Evolutionary conservation across 2,797 vertebrate species (phyloP), one percentile per base, ranked within the genome.

Genomic region (Sphenodon punctatus): DNA sequence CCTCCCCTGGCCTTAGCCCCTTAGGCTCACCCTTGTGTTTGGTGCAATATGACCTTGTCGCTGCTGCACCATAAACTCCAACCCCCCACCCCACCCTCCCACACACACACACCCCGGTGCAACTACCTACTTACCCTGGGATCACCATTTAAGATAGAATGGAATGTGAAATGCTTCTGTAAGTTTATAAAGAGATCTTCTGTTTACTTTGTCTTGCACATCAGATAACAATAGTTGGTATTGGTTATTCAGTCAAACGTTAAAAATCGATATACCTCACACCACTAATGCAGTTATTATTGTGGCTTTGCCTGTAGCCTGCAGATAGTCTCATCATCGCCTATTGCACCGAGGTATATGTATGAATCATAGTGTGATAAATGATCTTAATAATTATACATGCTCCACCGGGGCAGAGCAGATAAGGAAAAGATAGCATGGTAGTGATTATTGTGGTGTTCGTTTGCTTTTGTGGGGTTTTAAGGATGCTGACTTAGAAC

Each of bases 281-380:
- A 74, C 51, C 43, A 81, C 30, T 68, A 75, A 66, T 75, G 78
- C 53, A 83, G 30, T 73, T 70, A 59, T 81, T 58, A 74, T n/a
- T 86, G 69, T 75, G 71, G 79, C 65, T 75, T 91, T 89, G 63
- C 84, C 72, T 87, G 72, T 84, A 30, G 51, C 48, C 73, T 76
- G 59, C 64, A 91, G 83, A 83, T 80, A 87, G 69, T 71, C 74
- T 86, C 74, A 70, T 38, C 60, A 38, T 65, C 46, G 80, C 59
- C 70, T 74, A 32, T 78, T 79, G n/a, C 14, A 27, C 38, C 17
- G 49, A 68, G 39, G 8, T 68, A 23, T 38, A n/a, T 39, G 59
- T 86, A 75, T 61, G 75, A 74, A 64, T 82, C 58, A 49, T 32
- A 49, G 78, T 86, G 69, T 88, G 84, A 75, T 80, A 89, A 86